Percentiles rank a stretch among this genome's conserved stretches.
Conservation (phyloP, 2,888 invertebrate species). For the Pterostichus niger region DNA sequence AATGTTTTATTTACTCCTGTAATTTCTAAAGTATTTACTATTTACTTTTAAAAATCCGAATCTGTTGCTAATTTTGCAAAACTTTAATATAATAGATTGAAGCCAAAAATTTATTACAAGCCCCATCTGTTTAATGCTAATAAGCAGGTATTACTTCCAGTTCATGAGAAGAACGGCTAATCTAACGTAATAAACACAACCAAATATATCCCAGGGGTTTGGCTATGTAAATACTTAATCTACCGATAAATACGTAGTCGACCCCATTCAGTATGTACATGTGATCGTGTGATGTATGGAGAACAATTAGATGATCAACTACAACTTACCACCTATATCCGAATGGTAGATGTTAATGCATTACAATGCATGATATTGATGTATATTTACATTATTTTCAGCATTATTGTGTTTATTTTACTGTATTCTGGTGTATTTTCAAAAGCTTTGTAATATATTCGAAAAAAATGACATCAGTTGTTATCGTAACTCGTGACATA, state of each 20-base stretch:
- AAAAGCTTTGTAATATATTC: too few relatives aligned
- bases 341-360: not conserved
- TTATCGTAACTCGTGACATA: too few relatives aligned
- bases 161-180: constrained; percentile 46
- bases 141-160: constrained; percentile 38
- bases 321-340: constrained; percentile 3
- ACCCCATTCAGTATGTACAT: not conserved
- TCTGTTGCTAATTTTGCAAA: too few relatives aligned
- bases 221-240: constrained; percentile 58
- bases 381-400: not conserved
- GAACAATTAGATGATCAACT: not conserved
- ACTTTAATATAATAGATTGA: too few relatives aligned
- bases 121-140: constrained; percentile 5
- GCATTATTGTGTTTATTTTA: too few relatives aligned
- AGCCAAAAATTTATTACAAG: not conserved
- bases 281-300: not conserved
- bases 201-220: constrained; percentile 16
- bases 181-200: constrained; percentile 55
- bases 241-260: constrained; percentile 49
- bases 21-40: too few relatives aligned
- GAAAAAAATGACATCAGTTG: too few relatives aligned
- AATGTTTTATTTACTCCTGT: too few relatives aligned
- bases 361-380: constrained; percentile 5
- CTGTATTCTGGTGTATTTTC: too few relatives aligned
- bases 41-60: too few relatives aligned